Conservation (phyloP, 2,113 vertebrate genomes). For the Nothocercus julius region DNA sequence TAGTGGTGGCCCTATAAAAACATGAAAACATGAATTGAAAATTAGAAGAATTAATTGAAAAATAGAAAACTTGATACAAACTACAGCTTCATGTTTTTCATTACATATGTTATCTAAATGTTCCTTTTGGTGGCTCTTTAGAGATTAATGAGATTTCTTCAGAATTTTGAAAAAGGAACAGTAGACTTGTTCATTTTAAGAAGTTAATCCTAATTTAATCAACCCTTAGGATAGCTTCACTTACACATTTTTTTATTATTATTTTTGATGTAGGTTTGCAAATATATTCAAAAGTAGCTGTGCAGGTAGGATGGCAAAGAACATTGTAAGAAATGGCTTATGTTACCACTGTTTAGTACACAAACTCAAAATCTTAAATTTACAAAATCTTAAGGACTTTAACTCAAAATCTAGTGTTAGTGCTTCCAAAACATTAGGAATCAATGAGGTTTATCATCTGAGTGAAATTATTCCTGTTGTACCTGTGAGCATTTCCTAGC, state of each 20-base stretch:
- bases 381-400: background rate
- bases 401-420: background rate
- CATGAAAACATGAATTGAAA: background rate
- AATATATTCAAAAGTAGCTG: background rate
- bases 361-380: background rate
- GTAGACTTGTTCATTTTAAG: background rate
- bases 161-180: background rate
- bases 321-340: background rate
- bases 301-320: background rate
- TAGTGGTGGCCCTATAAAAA: background rate
- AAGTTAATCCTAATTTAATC: background rate
- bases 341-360: background rate
- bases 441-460: background rate
- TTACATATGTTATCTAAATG: background rate
- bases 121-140: background rate
- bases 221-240: background rate
- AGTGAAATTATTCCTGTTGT: background rate
- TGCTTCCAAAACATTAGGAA: background rate
- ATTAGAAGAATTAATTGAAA: background rate
- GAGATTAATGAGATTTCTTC: background rate
- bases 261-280: background rate
- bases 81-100: background rate
- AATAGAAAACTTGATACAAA: background rate
- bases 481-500: background rate
- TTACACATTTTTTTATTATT: background rate